Evolutionary conservation across 2,113 vertebrate species (phyloP), one percentile per base, ranked within the genome.

Genomic region (Theropithecus gelada): DNA sequence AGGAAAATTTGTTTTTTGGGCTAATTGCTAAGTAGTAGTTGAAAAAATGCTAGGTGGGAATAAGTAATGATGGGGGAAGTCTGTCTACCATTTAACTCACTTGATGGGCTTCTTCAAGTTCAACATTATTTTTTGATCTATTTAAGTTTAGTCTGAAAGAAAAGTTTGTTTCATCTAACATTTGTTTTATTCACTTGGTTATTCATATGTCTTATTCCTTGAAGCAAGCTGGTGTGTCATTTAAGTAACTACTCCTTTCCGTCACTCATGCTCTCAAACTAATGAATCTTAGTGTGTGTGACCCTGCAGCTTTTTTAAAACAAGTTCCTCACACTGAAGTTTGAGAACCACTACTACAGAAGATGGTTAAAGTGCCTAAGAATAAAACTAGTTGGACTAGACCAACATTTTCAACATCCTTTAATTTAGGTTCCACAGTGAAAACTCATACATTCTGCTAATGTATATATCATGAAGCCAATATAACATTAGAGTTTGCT

Each of bases 171-270:
- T 91, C 22, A 91, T 66, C 38, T 70, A 85, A n/a, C 92, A 52
- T 81, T 75, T 96, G 70, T 88, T 97, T 96, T 68, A 90, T 82
- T 92, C 52, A 82, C 32, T 79, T 79, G 43, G 66, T 92, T 78
- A 82, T 45, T 79, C 59, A 70, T 30, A 32, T 25, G 30, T 40
- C 38, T 78, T 94, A 78, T 80, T 96, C 35, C 68, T 38, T 38
- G 81, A 95, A 94, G 57, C 48, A 94, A 73, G 75, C 66, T 43
- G 76, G 57, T 70, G 27, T 87, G 73, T 14, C 40, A 73, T 82
- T 81, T 76, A 93, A 73, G 23, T 88, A 84, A 88, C 17, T 64
- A 79, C 20, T 22, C n/a, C 8, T 40, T 73, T 84, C 12, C 10
- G 57, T 76, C 75, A 64, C 68, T 90, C 35, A 8, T 55, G 25